Conservation (phyloP, 2,113 vertebrate genomes). For the Anoura caudifer region DNA sequence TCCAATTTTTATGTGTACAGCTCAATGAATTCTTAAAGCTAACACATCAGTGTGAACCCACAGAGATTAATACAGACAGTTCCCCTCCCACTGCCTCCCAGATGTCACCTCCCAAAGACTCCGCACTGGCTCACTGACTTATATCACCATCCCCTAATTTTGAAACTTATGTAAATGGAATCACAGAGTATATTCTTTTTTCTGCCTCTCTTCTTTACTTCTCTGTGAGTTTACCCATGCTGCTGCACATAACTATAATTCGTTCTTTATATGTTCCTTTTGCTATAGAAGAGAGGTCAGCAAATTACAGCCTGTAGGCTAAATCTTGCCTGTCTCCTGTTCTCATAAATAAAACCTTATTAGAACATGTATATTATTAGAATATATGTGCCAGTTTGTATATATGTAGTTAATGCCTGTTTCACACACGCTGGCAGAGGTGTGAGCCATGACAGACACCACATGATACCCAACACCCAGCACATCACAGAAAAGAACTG, state of each 20-base stretch:
- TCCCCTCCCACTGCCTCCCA: not conserved
- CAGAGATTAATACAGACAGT: not conserved
- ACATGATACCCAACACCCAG: not conserved
- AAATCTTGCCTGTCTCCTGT: not conserved
- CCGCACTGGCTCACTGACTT: not conserved
- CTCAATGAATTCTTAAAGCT: not conserved
- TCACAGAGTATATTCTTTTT: not conserved
- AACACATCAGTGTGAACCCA: not conserved
- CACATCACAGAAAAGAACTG: not conserved
- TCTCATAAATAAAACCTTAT: not conserved
- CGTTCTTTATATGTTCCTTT: not conserved
- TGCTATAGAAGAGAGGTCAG: not conserved
- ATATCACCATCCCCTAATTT: not conserved
- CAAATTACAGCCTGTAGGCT: not conserved
- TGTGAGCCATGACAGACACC: not conserved
- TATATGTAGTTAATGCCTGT: too few species aligned
- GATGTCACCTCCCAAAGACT: not conserved
- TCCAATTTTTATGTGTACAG: not conserved
- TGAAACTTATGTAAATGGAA: not conserved
- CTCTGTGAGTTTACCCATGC: not conserved
- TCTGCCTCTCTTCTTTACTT: not conserved
- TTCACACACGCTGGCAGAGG: not conserved
- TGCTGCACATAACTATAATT: not conserved
- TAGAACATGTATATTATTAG: not conserved
- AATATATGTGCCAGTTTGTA: too few species aligned